Conservation (phyloP, 2,113 vertebrate species). For the Podiceps cristatus region DNA sequence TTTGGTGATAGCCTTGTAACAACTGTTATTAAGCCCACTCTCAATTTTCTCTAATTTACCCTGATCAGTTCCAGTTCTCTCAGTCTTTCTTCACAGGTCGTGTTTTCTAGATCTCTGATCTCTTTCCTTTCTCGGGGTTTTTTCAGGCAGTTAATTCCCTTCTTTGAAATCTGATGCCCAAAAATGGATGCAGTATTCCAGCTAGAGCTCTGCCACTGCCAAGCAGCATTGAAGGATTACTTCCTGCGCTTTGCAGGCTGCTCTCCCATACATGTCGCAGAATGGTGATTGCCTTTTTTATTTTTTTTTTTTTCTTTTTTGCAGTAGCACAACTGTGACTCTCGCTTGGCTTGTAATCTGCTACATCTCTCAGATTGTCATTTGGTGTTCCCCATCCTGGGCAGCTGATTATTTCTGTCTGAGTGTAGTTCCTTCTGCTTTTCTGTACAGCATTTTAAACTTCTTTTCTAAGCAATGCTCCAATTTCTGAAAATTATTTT, state of each 20-base stretch:
- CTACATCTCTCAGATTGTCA: background rate
- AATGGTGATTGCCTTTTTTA: background rate
- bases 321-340: slow-evolving; percentile 1
- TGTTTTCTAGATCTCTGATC: slow-evolving; percentile 47
- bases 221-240: background rate
- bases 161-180: slow-evolving; percentile 52
- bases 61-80: slow-evolving; percentile 15
- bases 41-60: slow-evolving; percentile 26
- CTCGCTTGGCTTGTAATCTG: background rate
- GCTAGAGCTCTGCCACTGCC: slow-evolving; percentile 4
- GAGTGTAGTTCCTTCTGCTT: background rate
- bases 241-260: slow-evolving; percentile 9
- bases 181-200: slow-evolving; percentile 17
- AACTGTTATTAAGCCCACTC: background rate
- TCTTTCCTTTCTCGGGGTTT: background rate
- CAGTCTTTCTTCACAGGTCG: background rate
- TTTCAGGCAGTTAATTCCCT: slow-evolving; percentile 31
- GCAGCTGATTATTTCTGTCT: slow-evolving; percentile 2
- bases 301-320: background rate
- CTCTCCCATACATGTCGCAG: background rate
- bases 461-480: background rate
- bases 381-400: background rate
- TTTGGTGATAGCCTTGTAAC: background rate
- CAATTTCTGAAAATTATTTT: background rate
- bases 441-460: background rate